phyloP scores from a whole-genome alignment of 2,797 vertebrate species.

The Lacerta viridis region DNA sequence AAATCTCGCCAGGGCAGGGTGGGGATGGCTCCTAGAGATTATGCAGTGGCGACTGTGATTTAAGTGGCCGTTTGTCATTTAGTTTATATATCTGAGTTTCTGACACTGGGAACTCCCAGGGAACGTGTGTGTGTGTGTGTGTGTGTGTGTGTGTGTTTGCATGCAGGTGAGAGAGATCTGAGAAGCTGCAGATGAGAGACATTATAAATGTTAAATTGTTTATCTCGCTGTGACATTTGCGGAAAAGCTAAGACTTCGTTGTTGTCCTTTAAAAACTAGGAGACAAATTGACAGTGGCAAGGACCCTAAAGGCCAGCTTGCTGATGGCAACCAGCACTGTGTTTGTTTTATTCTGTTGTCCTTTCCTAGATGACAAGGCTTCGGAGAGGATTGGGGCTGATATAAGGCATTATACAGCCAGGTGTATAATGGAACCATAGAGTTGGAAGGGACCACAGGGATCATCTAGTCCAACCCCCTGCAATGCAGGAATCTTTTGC shows the following conservation, averaged over 20 bases:
- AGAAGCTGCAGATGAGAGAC: not conserved
- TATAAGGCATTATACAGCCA: not conserved
- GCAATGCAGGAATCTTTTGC: no score
- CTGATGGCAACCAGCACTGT: not conserved
- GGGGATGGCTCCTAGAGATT: no score
- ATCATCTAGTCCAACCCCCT: no score
- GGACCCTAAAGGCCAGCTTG: constrained; percentile 55
- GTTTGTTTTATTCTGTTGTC: not conserved
- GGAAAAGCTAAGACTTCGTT: constrained; percentile 59
- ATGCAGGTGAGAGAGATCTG: constrained; percentile 15
- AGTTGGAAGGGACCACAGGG: no score
- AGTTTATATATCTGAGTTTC: no score
- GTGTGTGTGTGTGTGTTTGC: not conserved
- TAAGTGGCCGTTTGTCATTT: no score
- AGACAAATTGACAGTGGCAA: constrained; percentile 26
- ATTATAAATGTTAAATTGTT: constrained; percentile 60
- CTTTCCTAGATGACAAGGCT: constrained; percentile 31
- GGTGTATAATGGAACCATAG: no score
- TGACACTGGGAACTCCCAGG: no score
- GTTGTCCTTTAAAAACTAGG: constrained; percentile 59
- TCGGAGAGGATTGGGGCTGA: constrained; percentile 10
- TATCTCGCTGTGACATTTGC: constrained; percentile 54
- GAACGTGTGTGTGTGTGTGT: not conserved
- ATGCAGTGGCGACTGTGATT: no score
- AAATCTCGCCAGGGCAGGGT: no score